phyloP scores from a whole-genome alignment of 2,113 vertebrate species.

The Romanogobio albipinnatus region DNA sequence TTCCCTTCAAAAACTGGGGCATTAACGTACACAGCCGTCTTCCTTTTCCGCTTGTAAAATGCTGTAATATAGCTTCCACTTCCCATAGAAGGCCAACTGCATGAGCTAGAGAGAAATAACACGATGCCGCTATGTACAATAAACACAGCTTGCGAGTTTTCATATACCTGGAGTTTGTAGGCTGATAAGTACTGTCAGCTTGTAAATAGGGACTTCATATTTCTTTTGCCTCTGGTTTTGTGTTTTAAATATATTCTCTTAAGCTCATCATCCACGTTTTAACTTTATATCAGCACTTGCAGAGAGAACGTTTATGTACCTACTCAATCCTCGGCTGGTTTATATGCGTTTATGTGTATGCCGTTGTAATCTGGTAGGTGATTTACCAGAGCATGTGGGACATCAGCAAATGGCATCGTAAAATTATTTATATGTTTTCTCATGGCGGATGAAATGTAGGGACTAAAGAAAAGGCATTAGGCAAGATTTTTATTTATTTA shows the following conservation, averaged over 20 bases:
- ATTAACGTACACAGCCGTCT: neutral
- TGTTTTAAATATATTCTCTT: neutral
- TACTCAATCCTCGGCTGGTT: neutral
- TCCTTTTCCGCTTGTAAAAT: slow-evolving; percentile 82
- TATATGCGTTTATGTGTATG: slow-evolving; percentile 15
- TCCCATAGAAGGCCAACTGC: slow-evolving; percentile 70
- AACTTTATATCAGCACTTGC: neutral
- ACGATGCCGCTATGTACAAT: slow-evolving; percentile 8
- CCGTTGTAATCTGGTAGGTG: neutral
- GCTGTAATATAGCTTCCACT: slow-evolving; percentile 84
- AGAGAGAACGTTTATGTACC: neutral
- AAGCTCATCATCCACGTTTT: neutral
- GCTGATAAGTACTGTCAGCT: slow-evolving; percentile 19
- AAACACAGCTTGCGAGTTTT: slow-evolving; percentile 6
- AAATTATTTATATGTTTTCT: neutral
- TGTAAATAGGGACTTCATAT: slow-evolving; percentile 11
- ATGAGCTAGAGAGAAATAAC: slow-evolving; percentile 74
- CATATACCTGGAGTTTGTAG: slow-evolving; percentile 18
- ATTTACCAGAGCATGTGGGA: slow-evolving; percentile 27
- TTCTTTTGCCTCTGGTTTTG: slow-evolving; percentile 20
- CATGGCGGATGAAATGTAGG: neutral
- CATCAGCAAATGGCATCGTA: neutral
- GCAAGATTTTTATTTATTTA: no score
- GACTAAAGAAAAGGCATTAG: neutral
- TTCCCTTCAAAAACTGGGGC: neutral